phyloP scores from a whole-genome alignment of 2,888 invertebrate species.

The Camponotus fellah region DNA sequence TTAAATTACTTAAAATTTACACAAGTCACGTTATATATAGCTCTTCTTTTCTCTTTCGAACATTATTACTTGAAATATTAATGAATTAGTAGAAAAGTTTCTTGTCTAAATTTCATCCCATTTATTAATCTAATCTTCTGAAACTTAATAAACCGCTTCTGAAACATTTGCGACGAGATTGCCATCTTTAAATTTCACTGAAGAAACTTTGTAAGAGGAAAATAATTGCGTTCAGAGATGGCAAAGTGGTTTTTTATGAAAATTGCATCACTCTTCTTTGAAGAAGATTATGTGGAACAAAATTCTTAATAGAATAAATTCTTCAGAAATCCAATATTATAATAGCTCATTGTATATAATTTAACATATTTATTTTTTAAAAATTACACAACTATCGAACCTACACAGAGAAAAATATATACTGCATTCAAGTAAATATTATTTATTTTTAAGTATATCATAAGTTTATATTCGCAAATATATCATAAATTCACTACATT shows the following conservation, averaged over 20 bases:
- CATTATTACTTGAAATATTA: not conserved
- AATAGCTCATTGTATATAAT: not conserved
- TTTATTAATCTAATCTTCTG: not conserved
- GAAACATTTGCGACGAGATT: not conserved
- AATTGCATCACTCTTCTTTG: not conserved
- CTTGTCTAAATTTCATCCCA: not conserved
- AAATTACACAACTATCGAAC: not conserved
- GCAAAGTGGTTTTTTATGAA: slow-evolving; percentile 29
- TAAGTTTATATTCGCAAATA: too few species aligned
- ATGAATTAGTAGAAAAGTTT: not conserved
- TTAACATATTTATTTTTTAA: not conserved
- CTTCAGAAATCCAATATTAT: slow-evolving; percentile 8
- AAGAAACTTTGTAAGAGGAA: not conserved
- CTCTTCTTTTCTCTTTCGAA: too few species aligned
- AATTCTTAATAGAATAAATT: not conserved
- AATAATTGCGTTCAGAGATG: slow-evolving; percentile 17
- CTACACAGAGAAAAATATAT: too few species aligned
- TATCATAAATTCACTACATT: too few species aligned
- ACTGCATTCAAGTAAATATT: too few species aligned
- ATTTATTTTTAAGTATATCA: too few species aligned
- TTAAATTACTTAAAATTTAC: not conserved
- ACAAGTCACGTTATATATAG: not conserved
- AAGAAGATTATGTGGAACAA: slow-evolving; percentile 5
- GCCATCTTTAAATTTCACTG: too few species aligned
- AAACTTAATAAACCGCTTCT: not conserved